Evolutionary conservation across 2,113 vertebrate species (phyloP).

Genomic region (Cololabis saira): DNA sequence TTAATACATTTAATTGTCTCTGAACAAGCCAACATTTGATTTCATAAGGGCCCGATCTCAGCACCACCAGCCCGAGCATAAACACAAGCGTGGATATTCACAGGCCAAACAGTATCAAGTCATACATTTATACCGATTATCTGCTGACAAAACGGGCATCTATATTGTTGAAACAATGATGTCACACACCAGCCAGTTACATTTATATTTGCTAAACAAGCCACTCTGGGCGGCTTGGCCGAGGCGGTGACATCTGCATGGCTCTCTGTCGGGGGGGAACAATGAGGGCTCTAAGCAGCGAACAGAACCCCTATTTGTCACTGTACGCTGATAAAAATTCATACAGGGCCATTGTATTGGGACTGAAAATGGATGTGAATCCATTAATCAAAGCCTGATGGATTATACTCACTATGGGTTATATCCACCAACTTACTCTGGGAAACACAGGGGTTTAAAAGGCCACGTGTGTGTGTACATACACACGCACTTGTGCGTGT

Average conservation of each 20-base stretch:
- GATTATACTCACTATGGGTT: conserved; percentile 63
- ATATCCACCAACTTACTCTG: conserved; percentile 58
- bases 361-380: conserved; percentile 72
- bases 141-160: conserved; percentile 67
- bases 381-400: conserved; percentile 76
- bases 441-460: conserved; percentile 68
- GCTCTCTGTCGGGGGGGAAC: conserved; percentile 63
- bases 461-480: conserved; percentile 44
- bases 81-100: conserved; percentile 44
- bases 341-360: conserved; percentile 74
- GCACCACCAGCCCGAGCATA: conserved; percentile 9
- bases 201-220: conserved; percentile 76
- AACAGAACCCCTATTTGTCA: conserved; percentile 79
- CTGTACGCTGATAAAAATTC: conserved; percentile 79
- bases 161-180: conserved; percentile 73
- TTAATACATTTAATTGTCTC: background rate
- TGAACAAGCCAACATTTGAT: conserved; percentile 1
- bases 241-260: conserved; percentile 76
- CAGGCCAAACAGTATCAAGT: conserved; percentile 62
- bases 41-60: background rate
- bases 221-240: conserved; percentile 47
- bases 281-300: conserved; percentile 76
- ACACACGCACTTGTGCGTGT: conserved; percentile 47
- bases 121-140: conserved; percentile 73
- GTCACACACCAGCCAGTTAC: conserved; percentile 68